Evolutionary conservation across 2,797 vertebrate genomes (phyloP), one percentile per base, ranked within the genome.

Genomic region (Alcedo quadribrachys): DNA sequence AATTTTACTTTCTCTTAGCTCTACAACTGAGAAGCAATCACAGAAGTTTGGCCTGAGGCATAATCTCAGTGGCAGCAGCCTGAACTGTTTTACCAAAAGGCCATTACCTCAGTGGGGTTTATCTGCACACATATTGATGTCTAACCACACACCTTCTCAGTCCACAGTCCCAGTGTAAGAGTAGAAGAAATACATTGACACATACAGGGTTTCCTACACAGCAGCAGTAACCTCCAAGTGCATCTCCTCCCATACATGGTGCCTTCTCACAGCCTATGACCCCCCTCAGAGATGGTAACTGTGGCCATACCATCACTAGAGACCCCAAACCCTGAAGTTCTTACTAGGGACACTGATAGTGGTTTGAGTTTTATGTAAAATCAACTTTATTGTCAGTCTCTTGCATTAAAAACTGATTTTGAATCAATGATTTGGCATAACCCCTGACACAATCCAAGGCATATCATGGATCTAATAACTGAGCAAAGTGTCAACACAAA

Each of bases 221-320:
- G n/a, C 28, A 62, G 12, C 32, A 51, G 9, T 10, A 67, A 6
- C 9, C 5, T 18, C 75, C 19, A 40, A 40, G 37, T 7, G 13
- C 21, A 8, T 32, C n/a, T 85, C 7, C 27, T 87, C 11, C 22
- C 0, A 0, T 27, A 27, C 8, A 1, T 5, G 12, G 5, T 28
- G 15, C 35, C 32, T 33, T 8, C n/a, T 73, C n/a, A n/a, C 18
- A 91, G 28, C 10, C 17, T 27, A 4, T 12, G 19, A 12, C 8
- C 3, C 4, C 11, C 20, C 11, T 33, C 25, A 15, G 21, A 40
- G 40, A 4, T 16, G 37, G 67, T 15, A 81, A 37, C 32, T 65
- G 54, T 21, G 8, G 5, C 3, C 53, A 35, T 30, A 19, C 8
- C 46, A 61, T 37, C 12, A 54, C 28, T 20, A 48, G 25, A 70